Evolutionary conservation across 2,797 vertebrate species (phyloP), one percentile per base, ranked within the genome.

Genomic region (Holocentrus rufus): DNA sequence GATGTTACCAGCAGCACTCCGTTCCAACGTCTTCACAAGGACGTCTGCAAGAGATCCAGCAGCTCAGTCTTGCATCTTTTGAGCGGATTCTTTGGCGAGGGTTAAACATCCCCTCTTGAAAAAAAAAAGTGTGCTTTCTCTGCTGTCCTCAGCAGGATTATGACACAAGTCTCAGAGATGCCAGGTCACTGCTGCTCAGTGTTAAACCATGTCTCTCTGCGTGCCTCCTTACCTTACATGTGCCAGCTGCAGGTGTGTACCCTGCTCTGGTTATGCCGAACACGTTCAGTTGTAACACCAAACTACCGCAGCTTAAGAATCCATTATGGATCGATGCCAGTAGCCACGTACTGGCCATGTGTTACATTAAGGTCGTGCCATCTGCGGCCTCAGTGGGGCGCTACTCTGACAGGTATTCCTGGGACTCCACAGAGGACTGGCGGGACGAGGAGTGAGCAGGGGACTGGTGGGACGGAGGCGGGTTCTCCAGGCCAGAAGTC

Each of bases 401-500:
- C 65, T 88, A 92, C 73, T 93, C 87, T 4, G 89, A 90, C 58
- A 89, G 55, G 62, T 87, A 89, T 2, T 93, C 90, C 76, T 90
- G 87, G 65, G 89, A 90, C 72, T 92, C 92, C 63, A 86, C 65
- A 10, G 92, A 92, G 3, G 92, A 92, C 70, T 90, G 92, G 0
- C 89, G 87, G 11, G 85, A 90, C 4, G 86, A 82, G 30, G 69
- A 86, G 3, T 69, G 90, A 2, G 47, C 61, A 0, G 79, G 90
- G 18, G 90, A 90, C 9, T 82, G 87, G 20, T 82, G 88, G 65
- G 89, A 90, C 2, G 75, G 27, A 25, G 88, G 1, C 4, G 90
- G 81, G 39, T 86, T 87, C 10, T 95, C 94, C 88, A 95, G 87
- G 47, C 92, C 91, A 0, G 96, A 94, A 49, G 92, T 89, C 96